Conservation (phyloP, 2,797 vertebrate species). For the Chrosomus eos region DNA sequence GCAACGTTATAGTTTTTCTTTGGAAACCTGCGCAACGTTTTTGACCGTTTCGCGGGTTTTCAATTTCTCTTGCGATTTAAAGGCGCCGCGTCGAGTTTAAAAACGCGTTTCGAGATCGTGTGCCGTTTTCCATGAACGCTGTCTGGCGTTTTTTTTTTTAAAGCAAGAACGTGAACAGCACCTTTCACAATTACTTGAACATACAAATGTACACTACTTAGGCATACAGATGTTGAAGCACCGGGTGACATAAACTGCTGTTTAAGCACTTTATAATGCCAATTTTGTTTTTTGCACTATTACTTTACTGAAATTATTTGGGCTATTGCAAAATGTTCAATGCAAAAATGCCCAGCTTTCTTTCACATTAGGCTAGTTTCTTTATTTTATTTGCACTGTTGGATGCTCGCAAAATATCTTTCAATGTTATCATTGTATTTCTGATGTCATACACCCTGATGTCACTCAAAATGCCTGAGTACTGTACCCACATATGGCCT, state of each 20-base stretch:
- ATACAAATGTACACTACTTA: slow-evolving; percentile 49
- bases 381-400: slow-evolving; percentile 39
- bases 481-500: slow-evolving; percentile 5
- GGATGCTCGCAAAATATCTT: neutral
- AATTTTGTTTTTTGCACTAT: neutral
- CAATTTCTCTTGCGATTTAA: neutral
- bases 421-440: neutral
- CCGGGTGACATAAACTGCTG: slow-evolving; percentile 60
- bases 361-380: slow-evolving; percentile 46
- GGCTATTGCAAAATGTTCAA: no score
- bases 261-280: slow-evolving; percentile 80
- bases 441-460: neutral
- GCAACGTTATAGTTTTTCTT: neutral
- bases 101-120: neutral
- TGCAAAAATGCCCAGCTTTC: neutral
- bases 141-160: neutral
- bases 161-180: neutral
- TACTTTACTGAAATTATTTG: neutral
- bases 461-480: slow-evolving; percentile 1
- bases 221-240: slow-evolving; percentile 67
- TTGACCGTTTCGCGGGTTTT: neutral
- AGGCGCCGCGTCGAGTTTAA: neutral
- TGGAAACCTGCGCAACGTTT: neutral
- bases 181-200: neutral
- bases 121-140: neutral